Evolutionary conservation across 1,140 invertebrate species (phyloP).

Genomic region (Sinella curviseta): DNA sequence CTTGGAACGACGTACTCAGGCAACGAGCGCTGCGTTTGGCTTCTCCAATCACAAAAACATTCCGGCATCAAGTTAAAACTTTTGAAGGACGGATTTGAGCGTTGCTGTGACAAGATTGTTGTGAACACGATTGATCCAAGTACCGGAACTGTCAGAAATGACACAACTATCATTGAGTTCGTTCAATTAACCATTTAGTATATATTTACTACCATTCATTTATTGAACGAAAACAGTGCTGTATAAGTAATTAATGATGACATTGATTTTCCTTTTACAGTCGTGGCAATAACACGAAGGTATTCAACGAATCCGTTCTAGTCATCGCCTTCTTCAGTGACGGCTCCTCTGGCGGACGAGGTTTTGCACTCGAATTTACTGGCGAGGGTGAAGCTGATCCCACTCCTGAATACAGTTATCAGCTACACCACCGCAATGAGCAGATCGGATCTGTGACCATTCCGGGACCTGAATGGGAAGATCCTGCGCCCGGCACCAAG

Average conservation of each 20-base stretch:
- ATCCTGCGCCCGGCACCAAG: not conserved
- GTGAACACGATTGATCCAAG: not conserved
- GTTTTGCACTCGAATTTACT: not conserved
- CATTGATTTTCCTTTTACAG: not conserved
- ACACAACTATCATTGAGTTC: not conserved
- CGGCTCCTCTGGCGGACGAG: not conserved
- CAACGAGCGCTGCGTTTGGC: constrained; percentile 12
- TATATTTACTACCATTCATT: too few species aligned
- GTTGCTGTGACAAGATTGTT: not conserved
- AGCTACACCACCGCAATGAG: not conserved
- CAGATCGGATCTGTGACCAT: not conserved
- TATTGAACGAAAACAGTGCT: too few species aligned
- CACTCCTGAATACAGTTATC: not conserved
- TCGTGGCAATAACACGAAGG: not conserved
- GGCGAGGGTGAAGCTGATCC: not conserved
- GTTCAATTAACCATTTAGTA: not conserved
- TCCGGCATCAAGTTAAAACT: not conserved
- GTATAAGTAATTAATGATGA: too few species aligned
- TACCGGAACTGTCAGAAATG: not conserved
- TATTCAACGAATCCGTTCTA: not conserved
- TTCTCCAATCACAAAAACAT: not conserved
- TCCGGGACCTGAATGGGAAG: not conserved
- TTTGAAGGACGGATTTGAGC: constrained; percentile 7
- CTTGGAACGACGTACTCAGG: not conserved
- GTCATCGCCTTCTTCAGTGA: not conserved